A percentile compares a stretch with the other conserved stretches of the same genome.
Conservation (phyloP, 2,113 vertebrate species). For the Cheirogaleus medius region DNA sequence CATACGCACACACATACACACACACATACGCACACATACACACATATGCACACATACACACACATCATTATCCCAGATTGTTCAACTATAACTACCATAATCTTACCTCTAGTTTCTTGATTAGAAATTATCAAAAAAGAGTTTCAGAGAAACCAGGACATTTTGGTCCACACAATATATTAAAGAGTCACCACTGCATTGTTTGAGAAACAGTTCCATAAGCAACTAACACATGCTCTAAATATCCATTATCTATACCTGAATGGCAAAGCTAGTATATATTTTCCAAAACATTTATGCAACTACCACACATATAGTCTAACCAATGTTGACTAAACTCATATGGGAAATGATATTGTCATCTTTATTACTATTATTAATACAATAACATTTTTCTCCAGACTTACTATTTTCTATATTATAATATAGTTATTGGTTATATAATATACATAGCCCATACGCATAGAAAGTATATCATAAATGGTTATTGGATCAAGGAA, state of each 20-base stretch:
- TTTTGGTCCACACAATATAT: too few species aligned
- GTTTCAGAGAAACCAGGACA: background rate
- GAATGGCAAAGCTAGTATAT: background rate
- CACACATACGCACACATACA: background rate
- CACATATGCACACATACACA: background rate
- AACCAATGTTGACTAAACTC: background rate
- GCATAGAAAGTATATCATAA: background rate
- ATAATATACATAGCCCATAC: background rate
- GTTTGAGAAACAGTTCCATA: background rate
- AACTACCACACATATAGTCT: background rate
- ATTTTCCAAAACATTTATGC: background rate
- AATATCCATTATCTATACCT: background rate
- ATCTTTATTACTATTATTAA: background rate
- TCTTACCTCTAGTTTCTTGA: background rate
- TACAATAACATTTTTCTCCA: background rate
- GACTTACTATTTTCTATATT: background rate
- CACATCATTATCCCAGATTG: background rate
- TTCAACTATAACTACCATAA: background rate
- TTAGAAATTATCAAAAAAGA: background rate
- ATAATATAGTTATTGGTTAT: background rate
- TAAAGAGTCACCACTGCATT: background rate
- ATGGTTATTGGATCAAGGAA: background rate
- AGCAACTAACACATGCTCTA: background rate
- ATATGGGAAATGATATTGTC: background rate
- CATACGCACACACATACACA: background rate